Evolutionary conservation across 2,113 vertebrate genomes (phyloP).

Genomic region (Chascanopsetta lugubris): DNA sequence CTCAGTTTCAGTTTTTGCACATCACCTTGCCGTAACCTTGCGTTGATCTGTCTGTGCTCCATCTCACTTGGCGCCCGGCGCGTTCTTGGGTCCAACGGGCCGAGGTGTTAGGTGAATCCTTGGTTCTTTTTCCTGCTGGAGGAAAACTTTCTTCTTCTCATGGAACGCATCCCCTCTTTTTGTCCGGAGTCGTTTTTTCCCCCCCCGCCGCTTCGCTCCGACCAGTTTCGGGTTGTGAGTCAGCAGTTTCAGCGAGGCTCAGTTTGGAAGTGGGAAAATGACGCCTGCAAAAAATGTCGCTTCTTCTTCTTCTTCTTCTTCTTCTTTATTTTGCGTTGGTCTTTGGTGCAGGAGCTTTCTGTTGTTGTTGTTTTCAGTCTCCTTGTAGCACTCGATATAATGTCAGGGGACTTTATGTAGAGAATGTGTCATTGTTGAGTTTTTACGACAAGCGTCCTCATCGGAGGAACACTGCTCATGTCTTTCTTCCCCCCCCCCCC

Average conservation of each 20-base stretch:
- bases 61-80: constrained; percentile 68
- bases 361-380: constrained; percentile 60
- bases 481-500: too few relatives aligned
- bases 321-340: constrained; percentile 50
- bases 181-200: constrained; percentile 50
- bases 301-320: constrained; percentile 32
- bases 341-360: constrained; percentile 86
- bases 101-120: constrained; percentile 71
- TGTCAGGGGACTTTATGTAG: constrained; percentile 74
- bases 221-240: constrained; percentile 25
- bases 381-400: constrained; percentile 89
- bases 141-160: constrained; percentile 86
- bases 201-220: constrained; percentile 8
- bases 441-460: constrained; percentile 89
- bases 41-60: constrained; percentile 68
- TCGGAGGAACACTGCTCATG: constrained; percentile 90
- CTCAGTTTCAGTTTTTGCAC: constrained; percentile 72
- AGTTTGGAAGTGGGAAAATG: constrained; percentile 33
- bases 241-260: constrained; percentile 31
- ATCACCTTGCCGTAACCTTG: constrained; percentile 70
- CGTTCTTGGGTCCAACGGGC: constrained; percentile 81
- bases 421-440: constrained; percentile 75
- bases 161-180: constrained; percentile 85
- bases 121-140: constrained; percentile 64
- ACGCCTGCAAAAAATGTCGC: constrained; percentile 50